Percentiles rank a stretch among this genome's conserved stretches.
phyloP scores from a whole-genome alignment of 2,888 invertebrate species.

The Acleris emargana region DNA sequence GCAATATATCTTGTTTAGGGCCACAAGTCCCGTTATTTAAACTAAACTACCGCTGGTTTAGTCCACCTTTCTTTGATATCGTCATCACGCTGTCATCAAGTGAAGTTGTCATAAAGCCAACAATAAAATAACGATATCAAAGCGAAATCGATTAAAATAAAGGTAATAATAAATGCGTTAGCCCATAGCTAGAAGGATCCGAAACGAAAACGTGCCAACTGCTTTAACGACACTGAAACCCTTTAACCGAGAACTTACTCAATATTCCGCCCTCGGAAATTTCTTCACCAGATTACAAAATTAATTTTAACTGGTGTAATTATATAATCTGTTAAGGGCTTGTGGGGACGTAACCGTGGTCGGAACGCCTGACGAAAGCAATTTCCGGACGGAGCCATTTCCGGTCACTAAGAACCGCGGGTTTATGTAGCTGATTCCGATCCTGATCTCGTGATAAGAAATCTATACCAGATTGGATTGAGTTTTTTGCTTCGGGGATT shows the following conservation, averaged over 20 bases:
- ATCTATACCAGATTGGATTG: background rate
- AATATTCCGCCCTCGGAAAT: background rate
- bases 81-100: too few species aligned
- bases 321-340: slow-evolving; percentile 22
- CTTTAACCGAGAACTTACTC: background rate
- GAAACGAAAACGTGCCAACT: background rate
- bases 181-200: too few species aligned
- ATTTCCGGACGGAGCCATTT: slow-evolving; percentile 35
- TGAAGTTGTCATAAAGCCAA: too few species aligned
- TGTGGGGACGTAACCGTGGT: slow-evolving; percentile 13
- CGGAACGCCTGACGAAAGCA: slow-evolving; percentile 28
- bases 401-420: slow-evolving; percentile 28
- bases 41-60: too few species aligned
- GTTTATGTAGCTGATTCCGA: slow-evolving; percentile 23
- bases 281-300: slow-evolving; percentile 6
- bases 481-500: too few species aligned
- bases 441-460: slow-evolving; percentile 10
- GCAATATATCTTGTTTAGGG: too few species aligned
- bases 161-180: too few species aligned
- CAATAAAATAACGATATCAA: too few species aligned
- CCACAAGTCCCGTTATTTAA: too few species aligned
- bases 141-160: too few species aligned
- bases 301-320: slow-evolving; percentile 26
- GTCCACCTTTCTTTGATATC: too few species aligned
- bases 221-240: background rate